A percentile compares a stretch with the other conserved stretches of the same genome.
phyloP scores from a whole-genome alignment of 2,113 vertebrate genomes.

The Epinephelus moara region DNA sequence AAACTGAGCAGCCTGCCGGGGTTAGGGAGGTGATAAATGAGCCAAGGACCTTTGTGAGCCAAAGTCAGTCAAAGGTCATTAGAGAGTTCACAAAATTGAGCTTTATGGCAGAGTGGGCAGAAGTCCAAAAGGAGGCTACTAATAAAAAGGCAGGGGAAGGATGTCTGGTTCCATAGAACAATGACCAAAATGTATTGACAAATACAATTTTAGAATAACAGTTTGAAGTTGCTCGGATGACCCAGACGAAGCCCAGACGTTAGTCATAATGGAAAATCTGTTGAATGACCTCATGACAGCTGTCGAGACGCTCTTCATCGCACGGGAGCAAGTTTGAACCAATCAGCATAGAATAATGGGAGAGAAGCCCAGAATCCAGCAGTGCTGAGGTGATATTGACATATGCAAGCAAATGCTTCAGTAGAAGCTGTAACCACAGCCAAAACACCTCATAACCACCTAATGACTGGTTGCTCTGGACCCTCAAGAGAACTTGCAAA shows the following conservation, averaged over 20 bases:
- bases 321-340: conserved; percentile 14
- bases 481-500: not conserved
- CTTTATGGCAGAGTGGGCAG: not conserved
- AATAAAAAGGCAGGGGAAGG: no score
- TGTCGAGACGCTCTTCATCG: not conserved
- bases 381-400: not conserved
- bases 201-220: not conserved
- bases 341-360: conserved; percentile 3
- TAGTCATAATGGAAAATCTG: conserved; percentile 17
- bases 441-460: conserved; percentile 1
- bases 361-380: not conserved
- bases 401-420: not conserved
- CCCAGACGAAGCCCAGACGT: not conserved
- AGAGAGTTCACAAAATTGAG: not conserved
- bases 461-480: not conserved
- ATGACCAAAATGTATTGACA: not conserved
- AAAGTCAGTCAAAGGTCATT: not conserved
- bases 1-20: not conserved
- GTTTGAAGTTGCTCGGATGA: conserved; percentile 9
- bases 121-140: not conserved
- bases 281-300: conserved; percentile 2
- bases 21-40: not conserved
- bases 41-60: not conserved
- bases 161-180: not conserved
- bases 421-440: not conserved